Conservation (phyloP, 2,888 invertebrate genomes). For the Ectobius pallidus region DNA sequence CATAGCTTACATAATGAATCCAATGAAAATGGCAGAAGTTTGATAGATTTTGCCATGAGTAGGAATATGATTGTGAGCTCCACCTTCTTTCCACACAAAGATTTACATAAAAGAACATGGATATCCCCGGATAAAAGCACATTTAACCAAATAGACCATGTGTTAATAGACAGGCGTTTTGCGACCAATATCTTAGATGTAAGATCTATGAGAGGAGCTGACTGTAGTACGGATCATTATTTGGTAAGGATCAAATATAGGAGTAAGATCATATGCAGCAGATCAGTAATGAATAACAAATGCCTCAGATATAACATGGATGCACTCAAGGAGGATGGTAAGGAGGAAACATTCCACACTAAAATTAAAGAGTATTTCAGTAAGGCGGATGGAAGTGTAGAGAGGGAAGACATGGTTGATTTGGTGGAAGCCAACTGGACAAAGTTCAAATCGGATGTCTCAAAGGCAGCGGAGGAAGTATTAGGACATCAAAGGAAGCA, state of each 20-base stretch:
- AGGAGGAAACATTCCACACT: too few species aligned
- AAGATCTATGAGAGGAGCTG: background rate
- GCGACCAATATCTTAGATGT: background rate
- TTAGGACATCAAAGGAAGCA: too few species aligned
- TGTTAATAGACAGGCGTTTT: background rate
- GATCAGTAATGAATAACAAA: too few species aligned
- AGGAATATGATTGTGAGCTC: background rate
- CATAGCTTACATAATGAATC: background rate
- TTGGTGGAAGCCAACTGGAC: too few species aligned
- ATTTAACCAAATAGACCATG: slow-evolving; percentile 4
- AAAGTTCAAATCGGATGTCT: too few species aligned
- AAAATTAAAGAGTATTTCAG: too few species aligned
- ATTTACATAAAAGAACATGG: background rate
- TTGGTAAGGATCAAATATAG: background rate
- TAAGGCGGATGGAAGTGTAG: too few species aligned
- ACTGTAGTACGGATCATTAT: background rate
- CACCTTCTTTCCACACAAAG: background rate
- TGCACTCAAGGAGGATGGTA: too few species aligned
- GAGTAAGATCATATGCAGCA: too few species aligned
- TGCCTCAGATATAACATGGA: too few species aligned
- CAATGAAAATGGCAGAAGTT: background rate
- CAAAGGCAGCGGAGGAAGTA: too few species aligned
- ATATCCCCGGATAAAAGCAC: background rate
- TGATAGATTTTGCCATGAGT: background rate
- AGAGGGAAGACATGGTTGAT: too few species aligned